A percentile compares a stretch with the other conserved stretches of the same genome.
Evolutionary conservation across 2,113 vertebrate genomes (phyloP).

Genomic region (Talpa occidentalis): DNA sequence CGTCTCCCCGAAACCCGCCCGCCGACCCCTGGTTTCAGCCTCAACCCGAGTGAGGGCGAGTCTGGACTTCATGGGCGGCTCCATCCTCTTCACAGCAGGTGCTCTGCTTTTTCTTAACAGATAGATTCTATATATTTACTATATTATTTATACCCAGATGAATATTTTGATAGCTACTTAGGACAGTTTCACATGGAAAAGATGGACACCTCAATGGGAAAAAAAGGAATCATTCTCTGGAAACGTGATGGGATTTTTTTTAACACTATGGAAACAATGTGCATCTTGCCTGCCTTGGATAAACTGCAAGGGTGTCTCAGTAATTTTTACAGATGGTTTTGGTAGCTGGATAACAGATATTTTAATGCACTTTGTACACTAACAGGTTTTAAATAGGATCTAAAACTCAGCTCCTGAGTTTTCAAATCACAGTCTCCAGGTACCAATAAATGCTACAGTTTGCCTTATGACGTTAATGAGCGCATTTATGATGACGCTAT

Average conservation of each 20-base stretch:
- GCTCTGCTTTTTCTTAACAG: slow-evolving; percentile 71
- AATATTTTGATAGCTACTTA: slow-evolving; percentile 82
- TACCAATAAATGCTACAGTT: slow-evolving; percentile 81
- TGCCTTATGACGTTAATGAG: slow-evolving; percentile 82
- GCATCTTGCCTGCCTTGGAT: slow-evolving; percentile 72
- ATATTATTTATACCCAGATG: slow-evolving; percentile 85
- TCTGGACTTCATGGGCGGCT: not conserved
- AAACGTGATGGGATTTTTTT: slow-evolving; percentile 62
- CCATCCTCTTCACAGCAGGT: slow-evolving; percentile 26
- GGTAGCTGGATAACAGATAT: slow-evolving; percentile 82
- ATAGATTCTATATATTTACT: slow-evolving; percentile 85
- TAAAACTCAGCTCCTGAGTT: slow-evolving; percentile 80
- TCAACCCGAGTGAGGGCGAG: not conserved
- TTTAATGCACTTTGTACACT: slow-evolving; percentile 87
- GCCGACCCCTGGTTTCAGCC: not conserved
- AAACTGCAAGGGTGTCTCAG: slow-evolving; percentile 73
- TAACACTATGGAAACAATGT: slow-evolving; percentile 71
- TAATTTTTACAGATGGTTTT: slow-evolving; percentile 82
- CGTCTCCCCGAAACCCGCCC: slow-evolving; percentile 11
- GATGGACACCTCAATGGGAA: slow-evolving; percentile 62
- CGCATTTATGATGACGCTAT: slow-evolving; percentile 68
- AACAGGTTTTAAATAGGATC: slow-evolving; percentile 73
- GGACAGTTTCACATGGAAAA: slow-evolving; percentile 67
- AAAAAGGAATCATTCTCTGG: slow-evolving; percentile 55
- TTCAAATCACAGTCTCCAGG: slow-evolving; percentile 74